Evolutionary conservation across 2,797 vertebrate species (phyloP), one percentile per base, ranked within the genome.

Genomic region (Onychomys torridus): DNA sequence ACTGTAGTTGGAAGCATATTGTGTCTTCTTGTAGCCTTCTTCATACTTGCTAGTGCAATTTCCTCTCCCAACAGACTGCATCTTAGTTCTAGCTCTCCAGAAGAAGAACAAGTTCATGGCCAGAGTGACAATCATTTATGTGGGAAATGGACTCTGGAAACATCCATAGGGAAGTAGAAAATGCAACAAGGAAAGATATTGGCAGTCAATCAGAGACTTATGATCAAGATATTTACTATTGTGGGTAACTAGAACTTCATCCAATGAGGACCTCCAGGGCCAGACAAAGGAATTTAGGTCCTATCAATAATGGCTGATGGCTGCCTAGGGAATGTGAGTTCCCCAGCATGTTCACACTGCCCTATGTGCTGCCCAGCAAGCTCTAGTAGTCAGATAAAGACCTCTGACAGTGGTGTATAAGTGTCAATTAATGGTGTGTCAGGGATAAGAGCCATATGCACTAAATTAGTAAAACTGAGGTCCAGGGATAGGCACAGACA

Each of bases 71-170:
- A 52, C 23, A 91, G 40, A 93, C 69, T 88, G 34, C 5, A 11
- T 73, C 40, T 89, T 94, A 29, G 63, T 43, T 87, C 91, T 25
- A n/a, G 21, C 46, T 92, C 32, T 61, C 55, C 55, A 71, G 65
- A 92, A 65, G 71, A 79, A 90, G 37, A 82, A 79, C 88, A 34
- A 86, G n/a, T 43, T 86, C 67, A 94, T 65, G 49, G 83, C 29
- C 49, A 27, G 14, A 81, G 29, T 78, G 40, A 14, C 37, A 79
- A 89, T 55, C 46, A 40, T 92, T 92, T 88, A 59, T 79, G 19
- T 91, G 11, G n/a, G 27, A 91, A 25, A 40, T 46, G 14, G 43
- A 77, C 37, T 93, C 57, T 96, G 84, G 32, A 96, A 97, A 94
- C 10, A 71, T 29, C 76, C 46, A n/a, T 19, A 55, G 14, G 52